phyloP scores from a whole-genome alignment of 2,113 vertebrate genomes.

The Pogonocichla stellata region DNA sequence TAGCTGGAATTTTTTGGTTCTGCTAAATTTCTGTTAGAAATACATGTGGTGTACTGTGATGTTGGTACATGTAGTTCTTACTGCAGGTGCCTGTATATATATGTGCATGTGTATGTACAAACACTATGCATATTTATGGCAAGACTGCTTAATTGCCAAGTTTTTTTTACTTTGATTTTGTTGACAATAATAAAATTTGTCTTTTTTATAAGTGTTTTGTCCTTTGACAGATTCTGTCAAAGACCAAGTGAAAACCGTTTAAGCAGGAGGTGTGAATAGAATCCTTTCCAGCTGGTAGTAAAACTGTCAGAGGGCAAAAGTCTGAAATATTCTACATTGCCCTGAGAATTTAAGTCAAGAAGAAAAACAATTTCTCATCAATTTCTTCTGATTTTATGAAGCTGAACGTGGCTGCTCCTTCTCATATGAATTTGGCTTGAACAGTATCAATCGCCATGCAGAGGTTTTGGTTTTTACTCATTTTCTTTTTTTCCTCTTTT shows the following conservation, averaged over 20 bases:
- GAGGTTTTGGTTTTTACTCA: not conserved
- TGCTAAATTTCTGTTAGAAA: not conserved
- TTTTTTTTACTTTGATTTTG: not conserved
- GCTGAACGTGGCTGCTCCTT: not conserved
- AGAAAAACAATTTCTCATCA: not conserved
- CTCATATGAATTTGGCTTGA: not conserved
- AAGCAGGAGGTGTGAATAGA: not conserved
- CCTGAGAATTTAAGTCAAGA: not conserved
- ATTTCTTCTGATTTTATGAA: not conserved
- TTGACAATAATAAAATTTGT: not conserved
- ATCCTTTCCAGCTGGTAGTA: not conserved
- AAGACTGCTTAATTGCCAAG: not conserved
- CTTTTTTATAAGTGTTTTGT: not conserved
- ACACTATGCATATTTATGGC: not conserved
- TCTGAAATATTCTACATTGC: not conserved
- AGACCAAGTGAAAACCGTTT: not conserved
- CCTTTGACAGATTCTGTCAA: not conserved
- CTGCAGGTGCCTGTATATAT: not conserved
- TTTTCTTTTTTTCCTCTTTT: not conserved
- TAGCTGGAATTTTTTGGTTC: not conserved
- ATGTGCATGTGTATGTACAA: not conserved
- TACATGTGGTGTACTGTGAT: not conserved
- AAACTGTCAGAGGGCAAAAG: not conserved
- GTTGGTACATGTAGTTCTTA: not conserved
- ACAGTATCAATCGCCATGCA: not conserved